Evolutionary conservation across 2,113 vertebrate species (phyloP), one percentile per base, ranked within the genome.

Genomic region (Megaleporinus macrocephalus): DNA sequence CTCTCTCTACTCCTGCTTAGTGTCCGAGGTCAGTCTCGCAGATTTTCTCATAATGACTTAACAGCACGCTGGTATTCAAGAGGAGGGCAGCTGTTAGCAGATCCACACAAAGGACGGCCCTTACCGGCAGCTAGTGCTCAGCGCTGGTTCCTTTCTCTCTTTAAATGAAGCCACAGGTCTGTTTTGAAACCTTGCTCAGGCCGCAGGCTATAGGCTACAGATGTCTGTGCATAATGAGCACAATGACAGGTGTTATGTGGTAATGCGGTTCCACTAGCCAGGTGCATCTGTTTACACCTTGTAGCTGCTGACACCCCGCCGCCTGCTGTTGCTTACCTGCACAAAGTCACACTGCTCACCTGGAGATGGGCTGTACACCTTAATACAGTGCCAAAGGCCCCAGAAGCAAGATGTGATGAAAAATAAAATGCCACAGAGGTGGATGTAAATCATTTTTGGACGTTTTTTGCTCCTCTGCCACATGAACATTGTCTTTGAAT

Each of bases 251-350:
- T n/a, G 22, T 47, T 74, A 22, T 73, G 61, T 74, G 30, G 53
- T 62, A 41, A 62, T 65, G 27, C 14, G 41, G 65, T 65, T 73
- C 57, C 13, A 13, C 55, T 59, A 41, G 70, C 70, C 76, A 79
- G 76, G 61, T 83, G 66, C 76, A 78, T 41, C 22, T 78, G 69
- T 83, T 83, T 73, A 63, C 71, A 29, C 20, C 81, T 83, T 83
- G 76, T 78, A 73, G 57, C 26, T 78, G 75, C 47, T 78, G 81
- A 78, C 73, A 78, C 41, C 9, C 66, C 36, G 68, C 44, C n/a
- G n/a, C 63, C 62, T 65, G 61, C 73, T 30, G 26, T 30, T 69
- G 22, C 49, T 36, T 74, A 71, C n/a, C 49, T 27, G 30, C n/a
- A 22, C 65, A 78, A 78, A 80, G 70, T 81, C 79, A 27, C 49